Evolutionary conservation across 2,113 vertebrate species (phyloP), one percentile per base, ranked within the genome.

Genomic region (Myiopsitta monachus): DNA sequence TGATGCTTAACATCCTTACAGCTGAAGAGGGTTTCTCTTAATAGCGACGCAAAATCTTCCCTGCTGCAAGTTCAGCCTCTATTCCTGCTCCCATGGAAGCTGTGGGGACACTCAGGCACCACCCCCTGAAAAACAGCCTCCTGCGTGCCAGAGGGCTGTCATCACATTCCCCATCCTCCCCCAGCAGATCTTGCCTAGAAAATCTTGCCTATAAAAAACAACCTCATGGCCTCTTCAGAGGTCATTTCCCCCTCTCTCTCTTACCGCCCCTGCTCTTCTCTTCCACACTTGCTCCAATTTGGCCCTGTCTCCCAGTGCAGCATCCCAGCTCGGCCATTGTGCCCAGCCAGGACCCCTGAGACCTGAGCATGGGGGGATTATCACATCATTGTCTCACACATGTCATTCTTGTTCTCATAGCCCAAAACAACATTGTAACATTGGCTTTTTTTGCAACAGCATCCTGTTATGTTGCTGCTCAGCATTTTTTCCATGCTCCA

Each of bases 351-450:
- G 80, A 81, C 73, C 69, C 73, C 36, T 4, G 21, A 77, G 88
- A 74, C 83, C 86, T 9, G 3, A 72, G 46, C 77, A 54, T 0
- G 0, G 22, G 14, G 41, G 66, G 66, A 61, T 94, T 91, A 79
- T 85, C 87, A 82, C 62, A 44, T 94, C 30, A 66, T 64, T 87
- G 83, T 87, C 91, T 95, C 77, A 79, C 91, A 95, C 80, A 39
- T 27, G 43, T 66, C 13, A 3, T 51, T 36, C 80, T 39, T 94
- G 41, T 52, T 91, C 69, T 85, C 82, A 68, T 49, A 94, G 62
- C 83, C 66, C 62, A 73, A 33, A 95, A 92, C 33, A 92, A 81
- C 55, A 26, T 31, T 47, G 6, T 73, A 88, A 80, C 59, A 73
- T 23, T 13, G 36, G 8, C 5, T 9, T 26, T 51, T 51, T 57